Conservation (phyloP, 2,888 invertebrate genomes). For the Prenolepis imparis region DNA sequence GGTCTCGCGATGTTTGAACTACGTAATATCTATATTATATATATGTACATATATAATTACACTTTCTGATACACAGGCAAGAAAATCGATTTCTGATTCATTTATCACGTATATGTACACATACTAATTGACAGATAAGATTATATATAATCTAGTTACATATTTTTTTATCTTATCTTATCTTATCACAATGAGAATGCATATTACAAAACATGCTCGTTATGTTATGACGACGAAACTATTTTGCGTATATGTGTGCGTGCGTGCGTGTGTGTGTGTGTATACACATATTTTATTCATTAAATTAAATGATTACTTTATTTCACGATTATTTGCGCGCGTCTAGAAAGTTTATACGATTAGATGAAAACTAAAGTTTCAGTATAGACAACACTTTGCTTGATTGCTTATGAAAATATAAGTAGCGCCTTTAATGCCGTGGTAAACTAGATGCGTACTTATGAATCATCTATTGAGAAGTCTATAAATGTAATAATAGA, state of each 20-base stretch:
- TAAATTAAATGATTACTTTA: neutral
- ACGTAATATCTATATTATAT: neutral
- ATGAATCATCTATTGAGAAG: neutral
- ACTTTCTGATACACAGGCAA: neutral
- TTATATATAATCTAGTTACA: neutral
- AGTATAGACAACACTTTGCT: neutral
- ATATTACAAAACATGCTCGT: neutral
- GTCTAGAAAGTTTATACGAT: neutral
- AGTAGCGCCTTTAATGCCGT: neutral
- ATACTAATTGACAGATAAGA: neutral
- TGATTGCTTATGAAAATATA: neutral
- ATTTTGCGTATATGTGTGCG: neutral
- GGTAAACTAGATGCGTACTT: neutral
- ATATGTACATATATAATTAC: neutral
- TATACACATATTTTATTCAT: neutral
- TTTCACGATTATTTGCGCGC: neutral
- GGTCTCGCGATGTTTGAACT: neutral
- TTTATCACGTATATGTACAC: neutral
- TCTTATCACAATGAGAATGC: neutral
- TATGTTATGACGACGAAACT: neutral
- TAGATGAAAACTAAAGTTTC: neutral
- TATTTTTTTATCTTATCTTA: neutral
- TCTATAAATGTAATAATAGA: slow-evolving; percentile 12
- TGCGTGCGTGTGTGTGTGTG: neutral
- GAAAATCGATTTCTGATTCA: neutral